Evolutionary conservation across 1,140 invertebrate genomes (phyloP), one percentile per base, ranked within the genome.

Genomic region (Drosophila fuyamai): DNA sequence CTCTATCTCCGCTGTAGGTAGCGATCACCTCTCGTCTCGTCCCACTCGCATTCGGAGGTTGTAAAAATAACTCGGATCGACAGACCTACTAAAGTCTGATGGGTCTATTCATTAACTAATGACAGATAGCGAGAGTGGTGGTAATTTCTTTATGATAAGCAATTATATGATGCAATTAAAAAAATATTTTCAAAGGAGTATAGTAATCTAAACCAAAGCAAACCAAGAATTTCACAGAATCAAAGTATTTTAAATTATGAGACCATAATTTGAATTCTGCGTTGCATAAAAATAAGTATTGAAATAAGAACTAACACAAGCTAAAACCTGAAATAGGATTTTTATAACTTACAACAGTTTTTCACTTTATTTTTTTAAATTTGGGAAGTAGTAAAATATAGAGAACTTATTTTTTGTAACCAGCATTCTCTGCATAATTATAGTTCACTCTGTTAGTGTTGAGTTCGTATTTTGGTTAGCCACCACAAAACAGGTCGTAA

Each of bases 401-500:
- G 2, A 7, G 1, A 8, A 1, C 8, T 44, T 2, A 23, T 23
- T 46, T 46, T 23, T 10, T 50, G 4, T 32, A 14, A 50, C 27
- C 18, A 27, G 5, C 13, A 18, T n/a, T 48, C 10, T 46, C 36
- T 32, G 40, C 23, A 57, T 43, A 63, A 43, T 67, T 66, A 36
- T 40, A 23, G 12, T 18, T 57, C 6, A 16, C 62, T 6, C 66
- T 70, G 38, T 54, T 27, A 44, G 40, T 70, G 44, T 32, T 23
- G 47, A 8, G 65, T 29, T 70, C 16, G 50, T 70, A 71, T 47
- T 70, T 51, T 66, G 73, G 71, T 76, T 76, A 76, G 72, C 73
- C 73, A 76, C 61, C 54, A 76, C 61, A 58, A 75, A 81, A 60
- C 83, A 57, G 80, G 66, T 79, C 82, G 82, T 86, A 66, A 75